These are phyloP conservation scores for Actinia equina DNA, from an alignment of 64 coral and sea anemone species.

Conservation along the genomic window DNA sequence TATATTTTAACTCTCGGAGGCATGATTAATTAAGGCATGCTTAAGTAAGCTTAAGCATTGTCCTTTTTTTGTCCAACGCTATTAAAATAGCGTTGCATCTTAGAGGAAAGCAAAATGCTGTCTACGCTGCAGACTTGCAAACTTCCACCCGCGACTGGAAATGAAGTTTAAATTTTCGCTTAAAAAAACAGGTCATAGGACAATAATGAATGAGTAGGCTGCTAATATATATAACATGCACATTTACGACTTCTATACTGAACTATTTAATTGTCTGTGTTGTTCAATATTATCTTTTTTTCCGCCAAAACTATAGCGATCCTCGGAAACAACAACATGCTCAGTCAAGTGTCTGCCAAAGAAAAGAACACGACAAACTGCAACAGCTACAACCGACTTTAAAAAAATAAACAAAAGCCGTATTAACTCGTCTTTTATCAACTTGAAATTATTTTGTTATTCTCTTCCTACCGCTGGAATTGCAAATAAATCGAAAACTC, in stretches of 20 bases:
- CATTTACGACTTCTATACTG: not conserved
- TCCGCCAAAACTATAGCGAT: not conserved
- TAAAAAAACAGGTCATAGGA: not conserved
- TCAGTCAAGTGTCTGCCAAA: slow-evolving; percentile 7
- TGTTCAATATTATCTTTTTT: not conserved
- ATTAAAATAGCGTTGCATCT: not conserved
- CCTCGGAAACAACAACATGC: not conserved
- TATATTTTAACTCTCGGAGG: not conserved
- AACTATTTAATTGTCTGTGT: not conserved
- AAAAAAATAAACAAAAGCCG: slow-evolving; percentile 3
- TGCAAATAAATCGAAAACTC: not conserved
- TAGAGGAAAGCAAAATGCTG: not conserved
- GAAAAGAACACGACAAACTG: not conserved
- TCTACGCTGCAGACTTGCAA: not conserved
- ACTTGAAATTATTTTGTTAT: not conserved
- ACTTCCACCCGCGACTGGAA: not conserved
- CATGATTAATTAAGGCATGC: slow-evolving; percentile 45
- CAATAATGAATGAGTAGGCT: not conserved
- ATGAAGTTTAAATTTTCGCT: not conserved
- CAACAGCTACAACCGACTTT: not conserved
- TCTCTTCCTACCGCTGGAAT: not conserved
- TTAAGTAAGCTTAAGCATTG: slow-evolving; percentile 54
- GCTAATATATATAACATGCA: not conserved
- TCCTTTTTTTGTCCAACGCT: slow-evolving; percentile 20
- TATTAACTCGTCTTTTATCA: not conserved